A percentile compares a stretch with the other conserved stretches of the same genome.
Conservation (phyloP, 30 jellyfish, hydroid and myxozoan genomes). For the Hydractinia echinata region DNA sequence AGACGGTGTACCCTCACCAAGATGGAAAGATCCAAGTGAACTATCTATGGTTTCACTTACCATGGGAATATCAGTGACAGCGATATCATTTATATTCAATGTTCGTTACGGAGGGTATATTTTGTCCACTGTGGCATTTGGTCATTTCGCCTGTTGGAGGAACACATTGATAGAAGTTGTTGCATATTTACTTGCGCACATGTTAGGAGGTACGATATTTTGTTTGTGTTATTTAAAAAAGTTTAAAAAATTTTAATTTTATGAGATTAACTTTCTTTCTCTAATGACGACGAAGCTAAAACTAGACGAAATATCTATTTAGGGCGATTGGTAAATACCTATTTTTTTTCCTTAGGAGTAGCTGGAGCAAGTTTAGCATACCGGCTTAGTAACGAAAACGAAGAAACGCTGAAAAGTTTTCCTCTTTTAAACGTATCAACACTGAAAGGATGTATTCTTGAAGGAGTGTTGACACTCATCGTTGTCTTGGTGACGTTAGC, state of each 20-base stretch:
- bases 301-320: no score
- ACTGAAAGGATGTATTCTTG: neutral
- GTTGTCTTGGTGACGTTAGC: constrained; percentile 16
- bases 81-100: neutral
- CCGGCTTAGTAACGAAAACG: neutral
- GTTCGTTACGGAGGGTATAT: neutral
- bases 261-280: no score
- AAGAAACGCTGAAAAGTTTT: neutral
- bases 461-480: constrained; percentile 2
- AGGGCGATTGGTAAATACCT: no score
- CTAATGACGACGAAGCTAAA: no score
- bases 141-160: neutral
- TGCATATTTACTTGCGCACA: neutral
- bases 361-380: neutral
- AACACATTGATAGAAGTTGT: neutral
- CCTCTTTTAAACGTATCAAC: constrained; percentile 1
- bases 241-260: no score
- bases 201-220: constrained; percentile 9
- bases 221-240: no score
- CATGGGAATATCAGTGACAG: neutral
- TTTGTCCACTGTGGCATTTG: constrained; percentile 1
- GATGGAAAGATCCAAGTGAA: no score
- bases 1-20: neutral
- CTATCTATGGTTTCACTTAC: neutral
- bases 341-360: neutral